A percentile compares a stretch with the other conserved stretches of the same genome.
phyloP scores from a whole-genome alignment of 2,888 invertebrate genomes.

The Amphipoea oculea region DNA sequence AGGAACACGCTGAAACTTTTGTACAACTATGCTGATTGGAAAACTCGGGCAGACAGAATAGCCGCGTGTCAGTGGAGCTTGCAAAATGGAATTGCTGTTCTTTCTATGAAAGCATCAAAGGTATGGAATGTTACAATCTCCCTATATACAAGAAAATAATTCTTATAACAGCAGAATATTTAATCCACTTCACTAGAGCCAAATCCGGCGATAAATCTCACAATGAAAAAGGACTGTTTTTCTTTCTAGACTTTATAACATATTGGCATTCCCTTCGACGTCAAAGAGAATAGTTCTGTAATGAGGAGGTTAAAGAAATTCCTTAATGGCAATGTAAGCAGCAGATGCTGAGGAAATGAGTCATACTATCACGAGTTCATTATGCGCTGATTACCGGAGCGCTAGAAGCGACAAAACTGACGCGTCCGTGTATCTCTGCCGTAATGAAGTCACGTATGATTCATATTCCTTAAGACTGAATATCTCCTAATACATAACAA shows the following conservation, averaged over 20 bases:
- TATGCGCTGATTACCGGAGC: slow-evolving; percentile 49
- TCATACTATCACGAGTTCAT: slow-evolving; percentile 56
- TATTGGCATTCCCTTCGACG: slow-evolving; percentile 19
- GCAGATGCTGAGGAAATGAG: slow-evolving; percentile 45
- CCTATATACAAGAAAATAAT: slow-evolving; percentile 37
- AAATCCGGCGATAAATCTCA: slow-evolving; percentile 60
- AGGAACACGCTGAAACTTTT: slow-evolving; percentile 75
- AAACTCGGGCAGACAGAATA: slow-evolving; percentile 68
- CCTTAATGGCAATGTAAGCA: slow-evolving; percentile 41
- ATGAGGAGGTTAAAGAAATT: slow-evolving; percentile 41
- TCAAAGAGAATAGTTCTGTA: slow-evolving; percentile 21
- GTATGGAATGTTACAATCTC: slow-evolving; percentile 32
- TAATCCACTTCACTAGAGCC: slow-evolving; percentile 48
- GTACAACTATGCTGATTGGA: slow-evolving; percentile 71
- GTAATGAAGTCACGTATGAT: slow-evolving; percentile 64
- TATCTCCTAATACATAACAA: slow-evolving; percentile 28
- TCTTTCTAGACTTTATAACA: slow-evolving; percentile 42
- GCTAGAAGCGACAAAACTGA: slow-evolving; percentile 40
- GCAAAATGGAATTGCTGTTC: slow-evolving; percentile 44
- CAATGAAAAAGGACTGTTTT: slow-evolving; percentile 34
- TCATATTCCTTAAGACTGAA: slow-evolving; percentile 45
- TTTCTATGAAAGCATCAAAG: slow-evolving; percentile 37
- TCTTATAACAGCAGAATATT: slow-evolving; percentile 56
- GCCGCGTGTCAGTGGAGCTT: slow-evolving; percentile 61
- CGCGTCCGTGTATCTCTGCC: slow-evolving; percentile 26